Percentiles rank a stretch among this genome's conserved stretches.
These are phyloP conservation scores for Latrodectus geometricus DNA, from an alignment of 1,140 invertebrate genomes.

Conservation along the genomic window DNA sequence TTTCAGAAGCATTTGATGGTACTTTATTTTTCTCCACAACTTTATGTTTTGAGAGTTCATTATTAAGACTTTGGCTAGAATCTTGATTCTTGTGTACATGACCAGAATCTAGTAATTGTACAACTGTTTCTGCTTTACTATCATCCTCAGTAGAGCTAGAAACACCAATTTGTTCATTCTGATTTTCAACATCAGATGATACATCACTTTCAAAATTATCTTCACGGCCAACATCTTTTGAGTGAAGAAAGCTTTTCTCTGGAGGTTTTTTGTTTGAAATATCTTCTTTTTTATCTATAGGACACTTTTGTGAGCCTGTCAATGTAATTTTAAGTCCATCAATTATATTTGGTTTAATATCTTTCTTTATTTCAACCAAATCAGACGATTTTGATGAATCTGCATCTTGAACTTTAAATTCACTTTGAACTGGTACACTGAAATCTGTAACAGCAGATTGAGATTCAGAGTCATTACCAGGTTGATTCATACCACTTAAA, in stretches of 20 bases:
- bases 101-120: slow-evolving; percentile 26
- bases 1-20: neutral
- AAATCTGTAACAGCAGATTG: slow-evolving; percentile 10
- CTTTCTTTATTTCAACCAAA: neutral
- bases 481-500: slow-evolving; percentile 44
- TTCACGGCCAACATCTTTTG: slow-evolving; percentile 79
- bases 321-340: slow-evolving; percentile 52
- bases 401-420: neutral
- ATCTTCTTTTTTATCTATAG: slow-evolving; percentile 1
- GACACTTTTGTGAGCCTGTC: slow-evolving; percentile 46
- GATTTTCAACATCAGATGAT: slow-evolving; percentile 84
- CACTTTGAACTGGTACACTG: neutral
- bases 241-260: slow-evolving; percentile 69
- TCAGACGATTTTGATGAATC: neutral
- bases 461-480: neutral
- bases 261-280: neutral
- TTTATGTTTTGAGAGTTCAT: slow-evolving; percentile 10
- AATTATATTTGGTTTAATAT: neutral
- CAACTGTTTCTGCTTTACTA: slow-evolving; percentile 40
- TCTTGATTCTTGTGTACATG: slow-evolving; percentile 15
- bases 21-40: neutral
- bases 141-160: slow-evolving; percentile 47
- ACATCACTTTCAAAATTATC: slow-evolving; percentile 83
- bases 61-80: slow-evolving; percentile 29
- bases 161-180: slow-evolving; percentile 29